Evolutionary conservation across 2,797 vertebrate genomes (phyloP), one percentile per base, ranked within the genome.

Genomic region (Thalassophryne amazonica): DNA sequence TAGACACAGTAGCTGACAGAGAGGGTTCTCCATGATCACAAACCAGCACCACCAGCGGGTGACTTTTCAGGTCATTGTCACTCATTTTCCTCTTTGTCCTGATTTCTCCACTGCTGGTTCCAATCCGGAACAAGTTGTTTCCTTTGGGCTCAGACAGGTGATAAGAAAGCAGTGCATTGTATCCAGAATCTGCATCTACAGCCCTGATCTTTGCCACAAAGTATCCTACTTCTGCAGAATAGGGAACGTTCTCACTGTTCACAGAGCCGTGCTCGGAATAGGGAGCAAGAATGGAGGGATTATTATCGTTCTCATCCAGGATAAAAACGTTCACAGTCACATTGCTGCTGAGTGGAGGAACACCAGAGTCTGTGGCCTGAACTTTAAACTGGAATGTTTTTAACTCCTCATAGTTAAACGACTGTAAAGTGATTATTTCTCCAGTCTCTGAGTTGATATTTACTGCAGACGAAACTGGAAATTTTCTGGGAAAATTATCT

Each of bases 181-280:
- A 83, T 9, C 83, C 84, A 54, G 78, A 83, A 50, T 88, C 86
- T 1, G 76, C 43, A 41, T 86, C 84, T 18, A 85, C 76, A 35
- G 73, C 67, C 42, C 68, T 65, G 50, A 88, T 76, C 60, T 85
- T 88, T 25, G 84, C 74, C 0, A 86, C 80, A 69, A 86, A 78
- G 56, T 75, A 83, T 25, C 80, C 80, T 4, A 63, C 71, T 51
- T 83, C 80, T 45, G 80, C 80, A 54, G 74, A 66, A 88, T 85
- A 45, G 79, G 91, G 70, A 91, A 94, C 76, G 90, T 85, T 78
- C 89, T 88, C 65, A 1, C 91, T 68, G 43, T 87, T 92, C 73
- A 94, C 90, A 21, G 88, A 73, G 11, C 86, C 87, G 0, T 90
- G 91, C 20, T 91, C 86, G 66, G 92, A 93, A 86, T 93, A 90